Base-by-base conservation (phyloP, 2,113 vertebrate species). In the Marcusenius ussheri region DNA sequence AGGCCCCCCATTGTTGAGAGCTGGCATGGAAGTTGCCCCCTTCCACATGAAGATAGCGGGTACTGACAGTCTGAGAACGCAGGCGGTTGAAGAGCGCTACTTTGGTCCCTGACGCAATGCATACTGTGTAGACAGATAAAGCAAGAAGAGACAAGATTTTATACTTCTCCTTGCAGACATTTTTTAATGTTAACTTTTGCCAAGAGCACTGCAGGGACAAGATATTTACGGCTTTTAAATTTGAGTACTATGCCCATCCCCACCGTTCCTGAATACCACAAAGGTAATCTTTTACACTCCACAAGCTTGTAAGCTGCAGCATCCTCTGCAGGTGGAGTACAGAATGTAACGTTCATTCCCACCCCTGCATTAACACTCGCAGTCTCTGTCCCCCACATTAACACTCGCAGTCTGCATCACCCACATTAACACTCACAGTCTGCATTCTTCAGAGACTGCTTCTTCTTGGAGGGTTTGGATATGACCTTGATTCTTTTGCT, bases 401-500 rank as follows among this genome's bases (percentile, higher is more conserved):
- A n/a, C 24, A 62, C 21, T n/a, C 0, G 24, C 51, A 35, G 24
- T 88, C 21, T 39, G 31, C 51, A 88, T 88, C 53, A 31, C 13
- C 27, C 50, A 19, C n/a, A n/a, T 7, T 27, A 47, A 92, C 93
- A 99, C 98, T 97, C 94, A 99, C 98, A 94, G 96, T 99, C 98
- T 66, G 98, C 98, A 92, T 99, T 99, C 96, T 99, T 99, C 92
- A 99, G 94, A 47, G 98, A 99, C 95, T 99, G 98, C 90, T 99
- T 99, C 97, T 99, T 99, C 96, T 99, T 99, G 93, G 98, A 99
- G 93, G 98, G 98, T 93, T 99, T 99, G 93, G 98, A 99, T 96
- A 99, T 99, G 93, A 99, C 98, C 97, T 99, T 99, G 94, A 99
- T 99, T 94, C 98, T 96, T 95, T 99, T 99, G 96, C 98, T 99